Conservation (phyloP, 35 echinoderm and acorn worm species). For the Amphiura filiformis region DNA sequence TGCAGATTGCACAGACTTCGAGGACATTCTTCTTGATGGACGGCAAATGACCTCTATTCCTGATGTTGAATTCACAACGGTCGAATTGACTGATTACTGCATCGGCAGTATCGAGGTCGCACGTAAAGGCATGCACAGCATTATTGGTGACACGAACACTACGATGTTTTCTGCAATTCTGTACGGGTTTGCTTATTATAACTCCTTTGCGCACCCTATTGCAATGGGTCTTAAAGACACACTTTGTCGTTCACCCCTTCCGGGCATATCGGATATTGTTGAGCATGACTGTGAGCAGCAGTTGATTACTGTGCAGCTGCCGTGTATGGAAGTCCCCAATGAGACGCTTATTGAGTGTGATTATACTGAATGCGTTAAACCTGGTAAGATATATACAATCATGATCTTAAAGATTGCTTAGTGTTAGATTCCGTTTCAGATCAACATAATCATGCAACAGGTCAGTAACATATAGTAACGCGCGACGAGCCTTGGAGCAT, state of each 20-base stretch:
- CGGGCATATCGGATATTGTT: not conserved
- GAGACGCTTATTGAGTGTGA: not conserved
- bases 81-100: not conserved
- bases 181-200: not conserved
- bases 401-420: no score
- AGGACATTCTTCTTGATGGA: not conserved
- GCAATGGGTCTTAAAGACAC: not conserved
- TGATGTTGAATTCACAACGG: not conserved
- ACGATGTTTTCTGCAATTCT: not conserved
- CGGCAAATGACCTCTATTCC: not conserved
- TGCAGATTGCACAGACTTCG: constrained; percentile 13
- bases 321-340: not conserved
- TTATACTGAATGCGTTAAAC: not conserved
- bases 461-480: not conserved
- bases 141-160: not conserved
- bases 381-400: no score
- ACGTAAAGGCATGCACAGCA: not conserved
- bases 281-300: not conserved
- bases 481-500: not conserved
- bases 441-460: not conserved
- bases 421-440: not conserved
- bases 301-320: not conserved
- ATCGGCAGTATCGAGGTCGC: not conserved
- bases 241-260: not conserved
- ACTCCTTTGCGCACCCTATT: not conserved